These are phyloP conservation scores for Galeruca laticollis DNA, from an alignment of 2,888 invertebrate species.

Conservation along the genomic window DNA sequence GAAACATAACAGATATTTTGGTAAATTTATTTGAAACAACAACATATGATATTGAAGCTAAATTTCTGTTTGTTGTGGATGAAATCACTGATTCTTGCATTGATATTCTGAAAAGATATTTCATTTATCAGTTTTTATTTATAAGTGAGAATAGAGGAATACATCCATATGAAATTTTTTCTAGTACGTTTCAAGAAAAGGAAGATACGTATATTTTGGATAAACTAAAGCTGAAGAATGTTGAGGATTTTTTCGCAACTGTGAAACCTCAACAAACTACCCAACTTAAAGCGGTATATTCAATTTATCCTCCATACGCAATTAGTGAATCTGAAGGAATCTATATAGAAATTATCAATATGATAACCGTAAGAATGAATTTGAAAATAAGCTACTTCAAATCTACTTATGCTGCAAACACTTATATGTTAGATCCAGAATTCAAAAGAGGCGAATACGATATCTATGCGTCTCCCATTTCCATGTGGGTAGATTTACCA, in stretches of 20 bases:
- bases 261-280: not conserved
- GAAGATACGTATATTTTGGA: not conserved
- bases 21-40: not conserved
- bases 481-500: not conserved
- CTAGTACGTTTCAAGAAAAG: not conserved
- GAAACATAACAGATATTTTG: constrained; percentile 5
- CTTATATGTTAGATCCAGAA: not conserved
- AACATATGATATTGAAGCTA: not conserved
- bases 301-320: constrained; percentile 1
- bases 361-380: not conserved
- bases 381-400: not conserved
- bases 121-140: constrained; percentile 4
- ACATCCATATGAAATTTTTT: not conserved
- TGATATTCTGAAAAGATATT: not conserved
- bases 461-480: not conserved
- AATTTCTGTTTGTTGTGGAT: constrained; percentile 12
- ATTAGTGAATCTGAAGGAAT: constrained; percentile 10
- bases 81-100: not conserved
- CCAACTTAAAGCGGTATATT: constrained; percentile 2
- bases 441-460: constrained; percentile 18
- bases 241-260: not conserved
- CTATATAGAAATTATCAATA: constrained; percentile 4
- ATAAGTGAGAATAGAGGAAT: not conserved
- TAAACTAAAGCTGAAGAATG: not conserved
- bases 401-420: not conserved